A percentile compares a stretch with the other conserved stretches of the same genome.
Evolutionary conservation across 2,888 invertebrate species (phyloP).

Genomic region (Drosophila acutilabella): DNA sequence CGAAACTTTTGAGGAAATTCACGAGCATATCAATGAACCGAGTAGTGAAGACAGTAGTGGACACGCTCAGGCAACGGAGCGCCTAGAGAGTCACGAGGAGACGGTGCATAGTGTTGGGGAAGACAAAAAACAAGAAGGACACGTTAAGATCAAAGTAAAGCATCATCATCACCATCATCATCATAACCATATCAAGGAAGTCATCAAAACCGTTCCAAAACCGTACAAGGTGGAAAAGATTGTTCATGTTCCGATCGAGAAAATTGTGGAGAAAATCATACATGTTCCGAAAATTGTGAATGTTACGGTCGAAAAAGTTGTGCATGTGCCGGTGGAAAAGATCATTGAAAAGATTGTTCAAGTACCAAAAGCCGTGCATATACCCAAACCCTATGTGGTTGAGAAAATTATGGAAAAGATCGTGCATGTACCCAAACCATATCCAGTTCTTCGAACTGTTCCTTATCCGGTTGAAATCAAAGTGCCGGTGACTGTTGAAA

Average conservation of each 20-base stretch:
- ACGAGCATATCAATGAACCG: conserved; percentile 80
- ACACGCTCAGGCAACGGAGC: conserved; percentile 61
- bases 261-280: conserved; percentile 85
- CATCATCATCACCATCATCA: conserved; percentile 89
- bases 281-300: conserved; percentile 86
- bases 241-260: conserved; percentile 85
- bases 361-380: conserved; percentile 86
- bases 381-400: conserved; percentile 85
- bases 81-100: conserved; percentile 61
- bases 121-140: conserved; percentile 28
- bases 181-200: conserved; percentile 88
- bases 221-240: conserved; percentile 86
- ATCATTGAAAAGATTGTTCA: conserved; percentile 86
- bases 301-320: conserved; percentile 86
- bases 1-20: conserved; percentile 82
- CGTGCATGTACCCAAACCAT: conserved; percentile 85
- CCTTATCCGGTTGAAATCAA: conserved; percentile 65
- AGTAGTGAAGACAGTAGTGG: conserved; percentile 21
- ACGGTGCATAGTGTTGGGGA: conserved; percentile 28
- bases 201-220: conserved; percentile 86
- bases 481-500: conserved; percentile 84
- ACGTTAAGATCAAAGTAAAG: conserved; percentile 84
- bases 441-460: conserved; percentile 69
- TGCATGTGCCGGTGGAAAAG: conserved; percentile 84
- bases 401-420: conserved; percentile 85